These are phyloP conservation scores for Phainopepla nitens DNA, from an alignment of 2,113 vertebrate species.

Conservation along the genomic window DNA sequence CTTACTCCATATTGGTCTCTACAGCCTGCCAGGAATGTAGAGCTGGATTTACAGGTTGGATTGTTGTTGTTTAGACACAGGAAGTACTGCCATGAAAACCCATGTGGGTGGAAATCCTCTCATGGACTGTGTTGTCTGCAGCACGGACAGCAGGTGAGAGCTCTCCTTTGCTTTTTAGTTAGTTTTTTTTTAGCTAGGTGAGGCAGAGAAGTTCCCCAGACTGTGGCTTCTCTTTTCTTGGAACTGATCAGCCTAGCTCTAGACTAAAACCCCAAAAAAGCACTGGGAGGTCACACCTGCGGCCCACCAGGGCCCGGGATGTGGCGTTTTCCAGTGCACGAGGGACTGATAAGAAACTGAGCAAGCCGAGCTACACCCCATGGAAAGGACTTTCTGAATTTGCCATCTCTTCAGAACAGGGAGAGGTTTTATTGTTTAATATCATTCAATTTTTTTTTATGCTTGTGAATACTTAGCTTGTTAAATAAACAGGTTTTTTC, in stretches of 20 bases:
- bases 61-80: too few species aligned
- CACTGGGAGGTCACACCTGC: background rate
- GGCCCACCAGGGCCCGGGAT: background rate
- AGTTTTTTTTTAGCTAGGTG: background rate
- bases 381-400: background rate
- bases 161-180: background rate
- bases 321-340: accelerated
- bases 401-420: background rate
- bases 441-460: background rate
- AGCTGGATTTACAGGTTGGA: too few species aligned
- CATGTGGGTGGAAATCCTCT: too few species aligned
- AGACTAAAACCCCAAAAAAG: background rate
- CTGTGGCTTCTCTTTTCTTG: background rate
- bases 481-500: background rate
- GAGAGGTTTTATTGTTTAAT: background rate
- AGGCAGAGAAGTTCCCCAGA: background rate
- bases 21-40: too few species aligned
- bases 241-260: background rate
- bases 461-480: background rate
- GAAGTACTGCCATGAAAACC: too few species aligned
- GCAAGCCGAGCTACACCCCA: background rate
- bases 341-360: background rate
- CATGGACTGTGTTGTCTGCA: background rate
- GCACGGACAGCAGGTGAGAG: background rate
- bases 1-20: too few species aligned